Evolutionary conservation across 2,888 invertebrate genomes (phyloP).

Genomic region (Tanypteryx hageni): DNA sequence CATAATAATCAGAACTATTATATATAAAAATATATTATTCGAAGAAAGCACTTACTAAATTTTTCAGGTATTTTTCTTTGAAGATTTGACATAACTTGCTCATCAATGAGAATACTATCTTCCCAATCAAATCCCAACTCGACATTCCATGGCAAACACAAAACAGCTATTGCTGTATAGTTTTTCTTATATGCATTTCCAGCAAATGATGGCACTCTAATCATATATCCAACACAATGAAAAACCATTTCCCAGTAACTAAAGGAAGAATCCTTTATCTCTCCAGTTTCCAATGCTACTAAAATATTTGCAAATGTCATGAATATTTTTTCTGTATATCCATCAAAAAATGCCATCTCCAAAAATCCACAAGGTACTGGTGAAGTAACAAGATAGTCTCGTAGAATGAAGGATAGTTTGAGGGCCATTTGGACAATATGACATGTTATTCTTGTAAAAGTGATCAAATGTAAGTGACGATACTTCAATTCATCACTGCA

Average conservation of each 20-base stretch:
- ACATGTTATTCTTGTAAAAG: not conserved
- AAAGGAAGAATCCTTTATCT: not conserved
- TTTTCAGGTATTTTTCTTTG: not conserved
- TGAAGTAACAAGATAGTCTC: not conserved
- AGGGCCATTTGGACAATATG: slow-evolving; percentile 16
- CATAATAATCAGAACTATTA: no score
- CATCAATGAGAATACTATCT: not conserved
- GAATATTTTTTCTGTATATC: not conserved
- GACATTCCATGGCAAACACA: slow-evolving; percentile 18
- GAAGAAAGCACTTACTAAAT: not conserved
- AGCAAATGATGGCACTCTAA: not conserved
- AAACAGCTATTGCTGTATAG: not conserved
- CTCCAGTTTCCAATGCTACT: not conserved
- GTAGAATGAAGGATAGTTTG: not conserved
- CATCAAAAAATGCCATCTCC: slow-evolving; percentile 42
- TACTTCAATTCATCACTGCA: not conserved
- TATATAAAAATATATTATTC: not conserved
- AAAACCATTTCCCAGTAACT: not conserved
- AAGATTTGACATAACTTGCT: not conserved
- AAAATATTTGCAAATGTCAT: slow-evolving; percentile 40
- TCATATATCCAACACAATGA: not conserved
- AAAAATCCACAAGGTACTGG: not conserved
- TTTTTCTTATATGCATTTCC: not conserved
- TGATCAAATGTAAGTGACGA: not conserved
- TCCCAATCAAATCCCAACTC: not conserved